These are phyloP conservation scores for Cololabis saira DNA, from an alignment of 2,113 vertebrate genomes.

Conservation along the genomic window DNA sequence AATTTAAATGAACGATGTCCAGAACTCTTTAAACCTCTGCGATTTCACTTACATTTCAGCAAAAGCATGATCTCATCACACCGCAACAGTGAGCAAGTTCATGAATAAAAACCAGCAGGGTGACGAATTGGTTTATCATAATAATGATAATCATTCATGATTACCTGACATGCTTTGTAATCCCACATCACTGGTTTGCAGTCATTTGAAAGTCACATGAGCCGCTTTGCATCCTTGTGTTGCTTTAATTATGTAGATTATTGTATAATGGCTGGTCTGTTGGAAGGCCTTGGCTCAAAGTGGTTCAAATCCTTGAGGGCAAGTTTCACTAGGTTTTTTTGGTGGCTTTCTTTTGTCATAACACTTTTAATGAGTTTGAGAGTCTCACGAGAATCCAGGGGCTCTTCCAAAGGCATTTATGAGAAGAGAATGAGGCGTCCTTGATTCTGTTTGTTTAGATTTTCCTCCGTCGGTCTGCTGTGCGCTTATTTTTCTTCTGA, in stretches of 20 bases:
- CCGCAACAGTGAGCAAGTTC: too few species aligned
- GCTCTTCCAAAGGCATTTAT: conserved; percentile 10
- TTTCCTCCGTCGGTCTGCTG: conserved; percentile 20
- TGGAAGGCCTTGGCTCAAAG: neutral
- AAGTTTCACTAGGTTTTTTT: neutral
- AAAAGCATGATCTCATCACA: too few species aligned
- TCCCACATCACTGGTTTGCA: too few species aligned
- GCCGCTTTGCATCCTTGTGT: neutral
- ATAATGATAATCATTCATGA: too few species aligned
- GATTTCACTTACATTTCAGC: too few species aligned
- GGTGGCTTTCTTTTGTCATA: neutral
- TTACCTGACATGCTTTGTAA: too few species aligned
- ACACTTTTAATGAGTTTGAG: neutral
- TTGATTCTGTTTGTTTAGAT: conserved; percentile 6
- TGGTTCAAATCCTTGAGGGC: neutral
- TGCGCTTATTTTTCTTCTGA: conserved; percentile 1
- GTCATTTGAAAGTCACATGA: neutral
- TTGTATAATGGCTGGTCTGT: neutral
- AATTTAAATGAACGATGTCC: too few species aligned
- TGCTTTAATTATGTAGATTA: too few species aligned
- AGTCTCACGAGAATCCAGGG: neutral
- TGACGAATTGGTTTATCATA: too few species aligned
- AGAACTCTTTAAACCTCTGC: too few species aligned
- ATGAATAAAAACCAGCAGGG: too few species aligned
- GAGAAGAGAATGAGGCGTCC: neutral